Conservation (phyloP, 2,113 vertebrate species). For the Gallinago undulata region DNA sequence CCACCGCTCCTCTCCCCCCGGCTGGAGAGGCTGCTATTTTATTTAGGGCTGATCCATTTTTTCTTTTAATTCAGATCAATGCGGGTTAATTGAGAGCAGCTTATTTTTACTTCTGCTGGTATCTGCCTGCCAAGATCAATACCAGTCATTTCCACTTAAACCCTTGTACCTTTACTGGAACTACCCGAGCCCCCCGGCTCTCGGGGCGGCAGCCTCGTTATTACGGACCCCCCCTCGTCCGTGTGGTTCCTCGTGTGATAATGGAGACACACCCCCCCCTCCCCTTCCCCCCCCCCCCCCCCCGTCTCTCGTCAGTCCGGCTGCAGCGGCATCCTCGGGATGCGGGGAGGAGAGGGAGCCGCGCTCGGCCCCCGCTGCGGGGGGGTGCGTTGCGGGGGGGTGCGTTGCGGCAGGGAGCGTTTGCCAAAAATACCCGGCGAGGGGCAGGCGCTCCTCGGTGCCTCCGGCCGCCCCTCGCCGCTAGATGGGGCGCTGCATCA, state of each 20-base stretch:
- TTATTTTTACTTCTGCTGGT: constrained; percentile 72
- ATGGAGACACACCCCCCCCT: not conserved
- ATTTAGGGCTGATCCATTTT: constrained; percentile 47
- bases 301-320: not conserved
- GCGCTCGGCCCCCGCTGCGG: not conserved
- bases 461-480: not conserved
- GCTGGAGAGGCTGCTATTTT: not conserved
- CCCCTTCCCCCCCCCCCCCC: too few relatives aligned
- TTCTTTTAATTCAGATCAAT: constrained; percentile 74
- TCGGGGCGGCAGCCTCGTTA: not conserved
- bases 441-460: constrained; percentile 11
- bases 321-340: constrained; percentile 36
- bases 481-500: constrained; percentile 66
- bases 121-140: constrained; percentile 67
- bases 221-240: not conserved
- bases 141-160: constrained; percentile 73
- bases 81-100: constrained; percentile 67
- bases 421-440: constrained; percentile 13
- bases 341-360: constrained; percentile 23
- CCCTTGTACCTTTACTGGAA: constrained; percentile 68
- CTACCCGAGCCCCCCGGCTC: not conserved
- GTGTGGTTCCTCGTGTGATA: constrained; percentile 13
- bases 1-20: not conserved
- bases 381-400: not conserved
- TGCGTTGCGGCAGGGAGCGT: not conserved